Percentiles rank a stretch among this genome's conserved stretches.
Evolutionary conservation across 2,797 vertebrate species (phyloP).

Genomic region (Chiroxiphia lanceolata): DNA sequence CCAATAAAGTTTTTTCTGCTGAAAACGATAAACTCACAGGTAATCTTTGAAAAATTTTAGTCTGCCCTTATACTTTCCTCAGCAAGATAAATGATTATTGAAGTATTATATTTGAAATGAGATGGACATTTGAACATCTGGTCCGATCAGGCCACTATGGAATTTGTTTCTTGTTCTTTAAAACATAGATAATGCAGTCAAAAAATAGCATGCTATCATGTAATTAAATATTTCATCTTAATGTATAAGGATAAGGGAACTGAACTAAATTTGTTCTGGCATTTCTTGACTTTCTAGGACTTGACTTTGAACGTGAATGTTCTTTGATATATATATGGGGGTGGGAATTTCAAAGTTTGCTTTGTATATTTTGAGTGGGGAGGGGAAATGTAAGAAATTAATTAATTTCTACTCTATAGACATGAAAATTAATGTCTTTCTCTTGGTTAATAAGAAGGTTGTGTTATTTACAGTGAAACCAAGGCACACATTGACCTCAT

Average conservation of each 20-base stretch:
- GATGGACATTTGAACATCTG: not conserved
- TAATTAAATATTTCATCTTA: slow-evolving; percentile 27
- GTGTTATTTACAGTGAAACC: not conserved
- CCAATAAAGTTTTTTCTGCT: not conserved
- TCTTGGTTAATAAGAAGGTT: not conserved
- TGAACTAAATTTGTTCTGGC: not conserved
- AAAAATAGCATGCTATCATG: not conserved
- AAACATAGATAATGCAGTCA: not conserved
- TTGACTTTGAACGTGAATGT: slow-evolving; percentile 23
- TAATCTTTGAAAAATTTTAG: not conserved
- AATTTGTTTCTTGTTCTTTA: slow-evolving; percentile 8
- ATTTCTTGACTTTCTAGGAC: slow-evolving; percentile 26
- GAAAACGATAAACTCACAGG: not conserved
- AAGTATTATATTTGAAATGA: not conserved
- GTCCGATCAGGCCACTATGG: not conserved
- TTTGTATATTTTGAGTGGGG: not conserved
- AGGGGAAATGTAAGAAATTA: not conserved
- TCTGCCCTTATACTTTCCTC: not conserved
- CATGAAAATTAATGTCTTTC: not conserved
- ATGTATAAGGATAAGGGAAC: not conserved
- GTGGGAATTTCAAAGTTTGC: not conserved
- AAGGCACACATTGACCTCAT: not conserved
- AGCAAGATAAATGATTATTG: not conserved
- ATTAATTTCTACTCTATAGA: not conserved
- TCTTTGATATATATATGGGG: slow-evolving; percentile 8